Conservation (phyloP, 2,888 invertebrate species). For the Colletes collaris region DNA sequence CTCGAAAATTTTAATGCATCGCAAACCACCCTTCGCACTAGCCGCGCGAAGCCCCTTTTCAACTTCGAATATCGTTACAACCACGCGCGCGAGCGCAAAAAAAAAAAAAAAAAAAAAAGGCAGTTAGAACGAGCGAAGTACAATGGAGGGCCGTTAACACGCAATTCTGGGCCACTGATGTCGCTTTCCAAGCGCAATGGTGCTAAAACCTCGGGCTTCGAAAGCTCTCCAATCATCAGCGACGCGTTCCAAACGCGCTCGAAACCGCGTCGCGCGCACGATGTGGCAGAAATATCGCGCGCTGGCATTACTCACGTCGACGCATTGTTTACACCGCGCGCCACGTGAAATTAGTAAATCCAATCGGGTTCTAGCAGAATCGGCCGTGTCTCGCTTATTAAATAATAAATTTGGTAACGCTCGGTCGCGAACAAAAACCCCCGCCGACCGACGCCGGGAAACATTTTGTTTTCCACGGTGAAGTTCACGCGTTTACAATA, state of each 20-base stretch:
- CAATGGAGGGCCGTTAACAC: no score
- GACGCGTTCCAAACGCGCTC: neutral
- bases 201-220: neutral
- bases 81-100: no score
- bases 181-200: neutral
- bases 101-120: no score
- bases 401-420: constrained; percentile 31
- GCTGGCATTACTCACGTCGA: neutral
- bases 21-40: no score
- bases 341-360: constrained; percentile 10
- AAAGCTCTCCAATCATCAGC: neutral
- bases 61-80: no score
- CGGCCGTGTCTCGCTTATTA: constrained; percentile 14
- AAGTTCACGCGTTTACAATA: constrained; percentile 1
- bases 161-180: constrained; percentile 3
- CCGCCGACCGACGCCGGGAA: neutral
- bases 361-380: neutral
- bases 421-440: neutral
- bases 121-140: no score
- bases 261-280: neutral
- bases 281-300: neutral
- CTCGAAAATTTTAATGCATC: no score
- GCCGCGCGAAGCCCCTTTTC: no score
- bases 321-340: constrained; percentile 10
- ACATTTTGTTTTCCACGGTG: neutral